These are phyloP conservation scores for Clinocottus analis DNA, from an alignment of 2,113 vertebrate genomes.

Conservation along the genomic window DNA sequence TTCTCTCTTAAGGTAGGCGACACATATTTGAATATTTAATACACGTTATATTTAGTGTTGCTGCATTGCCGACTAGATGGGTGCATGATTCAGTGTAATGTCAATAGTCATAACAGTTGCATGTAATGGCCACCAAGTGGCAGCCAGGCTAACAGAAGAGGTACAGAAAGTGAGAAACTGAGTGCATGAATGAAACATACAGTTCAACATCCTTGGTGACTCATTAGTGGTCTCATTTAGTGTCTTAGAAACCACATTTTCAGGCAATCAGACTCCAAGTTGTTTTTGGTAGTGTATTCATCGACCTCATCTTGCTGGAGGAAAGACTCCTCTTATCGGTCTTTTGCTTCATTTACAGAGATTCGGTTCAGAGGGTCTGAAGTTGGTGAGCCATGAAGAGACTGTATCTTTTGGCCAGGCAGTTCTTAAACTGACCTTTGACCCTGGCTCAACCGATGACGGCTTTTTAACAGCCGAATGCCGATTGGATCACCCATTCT, in stretches of 20 bases:
- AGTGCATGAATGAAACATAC: neutral
- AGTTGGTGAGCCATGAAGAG: conserved; percentile 95
- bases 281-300: neutral
- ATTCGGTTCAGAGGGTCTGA: conserved; percentile 93
- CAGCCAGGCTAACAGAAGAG: neutral
- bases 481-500: conserved; percentile 96
- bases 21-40: neutral
- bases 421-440: conserved; percentile 96
- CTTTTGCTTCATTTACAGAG: conserved; percentile 79
- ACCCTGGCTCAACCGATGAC: conserved; percentile 92
- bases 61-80: neutral
- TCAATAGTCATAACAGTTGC: neutral
- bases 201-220: neutral
- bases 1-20: conserved; percentile 86
- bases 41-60: neutral
- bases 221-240: neutral
- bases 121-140: conserved; percentile 35
- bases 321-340: neutral
- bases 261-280: neutral
- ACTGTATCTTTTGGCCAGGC: conserved; percentile 93
- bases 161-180: neutral
- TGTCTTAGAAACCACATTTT: neutral
- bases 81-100: neutral
- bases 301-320: neutral
- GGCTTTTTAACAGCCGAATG: conserved; percentile 94